Base-by-base conservation (phyloP, 2,113 vertebrate genomes). In the Pachycephala philippinensis region DNA sequence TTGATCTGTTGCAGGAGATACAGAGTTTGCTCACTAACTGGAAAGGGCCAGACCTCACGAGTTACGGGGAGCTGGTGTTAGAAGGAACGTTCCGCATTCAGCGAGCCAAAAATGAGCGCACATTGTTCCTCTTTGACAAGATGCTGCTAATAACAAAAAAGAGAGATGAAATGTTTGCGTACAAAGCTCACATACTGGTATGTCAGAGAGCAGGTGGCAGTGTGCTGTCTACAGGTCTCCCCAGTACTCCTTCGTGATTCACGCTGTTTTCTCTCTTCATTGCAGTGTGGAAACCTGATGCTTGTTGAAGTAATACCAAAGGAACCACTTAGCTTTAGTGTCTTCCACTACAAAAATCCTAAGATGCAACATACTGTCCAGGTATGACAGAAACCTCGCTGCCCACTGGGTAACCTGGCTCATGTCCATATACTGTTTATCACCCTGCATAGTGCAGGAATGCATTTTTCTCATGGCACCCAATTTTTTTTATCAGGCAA, bases 301-400 rank as follows among this genome's bases (percentile, higher is more conserved):
- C 98, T 99, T n/a, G 99, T 99, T 90, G 99, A 99, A 88, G 98
- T 99, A 74, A 99, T 99, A 87, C 99, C 99, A 15, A 99, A 99
- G 95, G 99, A 99, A 65, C 99, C 99, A 0, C 98, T 99, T 89
- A 99, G 99, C 96, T 99, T 99, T 97, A 99, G 99, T 5, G 98
- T 99, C 84, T 99, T 99, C 97, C 99, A 99, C 96, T 99, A 99
- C 97, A 99, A 99, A 98, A 99, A 99, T 94, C 99, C 99, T 91
- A 99, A 99, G 98, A 98, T 99, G 81, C 99, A 99, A 76, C 99
- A 99, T 96, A 99, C 99, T 1, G 99, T 99, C 8, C 99, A 99
- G 99, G 99, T 99, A 99, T 28, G 12, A 39, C 47, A 59, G 64
- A 89, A 76, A 20, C 12, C 5, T n/a, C 59, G 70, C 71, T 72